phyloP scores from a whole-genome alignment of 1,140 invertebrate genomes.

The Odontomachus brunneus region DNA sequence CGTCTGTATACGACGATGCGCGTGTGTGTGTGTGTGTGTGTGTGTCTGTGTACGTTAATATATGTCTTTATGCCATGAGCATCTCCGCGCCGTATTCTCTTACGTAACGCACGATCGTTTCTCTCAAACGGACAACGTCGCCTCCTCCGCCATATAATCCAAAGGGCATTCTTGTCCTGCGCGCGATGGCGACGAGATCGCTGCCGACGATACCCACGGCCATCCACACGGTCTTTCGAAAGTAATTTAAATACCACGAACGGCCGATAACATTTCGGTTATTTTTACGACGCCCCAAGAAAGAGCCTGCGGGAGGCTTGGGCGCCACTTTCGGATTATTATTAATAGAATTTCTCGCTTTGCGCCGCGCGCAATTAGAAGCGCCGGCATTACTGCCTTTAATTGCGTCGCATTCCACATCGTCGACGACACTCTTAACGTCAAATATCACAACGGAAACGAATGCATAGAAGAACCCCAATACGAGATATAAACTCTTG shows the following conservation, averaged over 20 bases:
- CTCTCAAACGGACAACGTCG: constrained; percentile 57
- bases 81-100: constrained; percentile 58
- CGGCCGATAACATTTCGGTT: constrained; percentile 51
- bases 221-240: constrained; percentile 49
- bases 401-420: neutral
- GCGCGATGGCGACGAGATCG: constrained; percentile 39
- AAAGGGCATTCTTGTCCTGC: constrained; percentile 64
- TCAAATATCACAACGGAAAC: neutral
- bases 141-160: constrained; percentile 38
- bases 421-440: neutral
- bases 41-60: constrained; percentile 28
- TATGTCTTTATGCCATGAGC: constrained; percentile 63
- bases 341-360: constrained; percentile 5
- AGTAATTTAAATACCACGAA: constrained; percentile 55
- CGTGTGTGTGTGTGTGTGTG: neutral
- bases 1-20: constrained; percentile 22
- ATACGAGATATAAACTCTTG: no score
- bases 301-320: constrained; percentile 6
- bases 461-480: no score
- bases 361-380: constrained; percentile 5
- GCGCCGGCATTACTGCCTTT: neutral
- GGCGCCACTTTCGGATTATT: constrained; percentile 9
- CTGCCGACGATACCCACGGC: constrained; percentile 15
- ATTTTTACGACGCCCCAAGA: constrained; percentile 33
- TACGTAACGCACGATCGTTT: constrained; percentile 68